Evolutionary conservation across 2,113 vertebrate species (phyloP), one percentile per base, ranked within the genome.

Genomic region (Cyanocitta stelleri): DNA sequence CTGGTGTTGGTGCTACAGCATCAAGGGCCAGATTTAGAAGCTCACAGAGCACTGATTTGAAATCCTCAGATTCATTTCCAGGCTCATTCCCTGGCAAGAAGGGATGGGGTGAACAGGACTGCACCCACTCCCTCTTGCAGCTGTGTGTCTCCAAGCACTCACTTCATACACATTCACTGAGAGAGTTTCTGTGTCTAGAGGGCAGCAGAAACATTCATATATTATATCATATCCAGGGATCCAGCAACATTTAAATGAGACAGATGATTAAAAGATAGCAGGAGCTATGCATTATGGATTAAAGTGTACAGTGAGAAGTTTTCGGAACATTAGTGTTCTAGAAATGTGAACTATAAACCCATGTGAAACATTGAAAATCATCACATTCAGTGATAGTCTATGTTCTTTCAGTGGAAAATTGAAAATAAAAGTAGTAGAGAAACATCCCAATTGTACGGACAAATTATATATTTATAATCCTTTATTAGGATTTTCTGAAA

Each of bases 101-200:
- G 24, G 20, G 74, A 41, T 19, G 64, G 89, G 76, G 49, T n/a
- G 87, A 82, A 74, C 61, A 74, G 83, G 85, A 21, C 69, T 56
- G 16, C 29, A 59, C 61, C 52, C 66, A 13, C 39, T 75, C 27
- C 26, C 24, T 66, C 67, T 19, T 43, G 64, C 63, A 93, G 56
- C 61, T 55, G 55, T 33, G 56, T 54, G 72, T 76, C 26, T 73
- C 51, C n/a, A 23, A 66, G 41, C 89, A 62, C 29, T 87, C 41
- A 16, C 46, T 77, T 49, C 49, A 39, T 12, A 16, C 8, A 35
- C 29, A 32, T 37, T 68, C n/a, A 55, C 61, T 20, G 35, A 91
- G 58, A 7, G 10, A 48, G 22, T 68, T 95, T 75, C 87, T 81
- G 77, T 76, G 74, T 87, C 94, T 95, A 95, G 91, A 89, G 95